Evolutionary conservation across 2,113 vertebrate genomes (phyloP), one percentile per base, ranked within the genome.

Genomic region (Mastomys natalensis): DNA sequence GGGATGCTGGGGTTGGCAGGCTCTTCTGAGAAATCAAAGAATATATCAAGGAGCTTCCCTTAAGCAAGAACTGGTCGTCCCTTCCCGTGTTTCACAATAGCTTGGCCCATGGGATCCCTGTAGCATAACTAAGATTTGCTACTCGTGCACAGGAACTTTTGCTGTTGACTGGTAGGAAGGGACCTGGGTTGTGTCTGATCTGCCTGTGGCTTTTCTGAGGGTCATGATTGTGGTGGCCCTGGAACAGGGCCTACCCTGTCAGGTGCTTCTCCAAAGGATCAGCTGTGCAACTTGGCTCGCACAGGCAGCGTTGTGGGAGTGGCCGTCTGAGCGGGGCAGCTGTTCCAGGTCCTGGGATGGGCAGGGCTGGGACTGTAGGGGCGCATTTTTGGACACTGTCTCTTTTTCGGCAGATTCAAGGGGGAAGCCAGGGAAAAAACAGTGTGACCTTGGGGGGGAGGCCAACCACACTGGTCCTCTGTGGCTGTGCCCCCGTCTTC

Each of bases 221-320:
- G 80, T 87, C 58, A 64, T 62, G 31, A 76, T 74, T 93, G 12
- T 88, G 73, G 48, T 29, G 51, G 58, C 53, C 17, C 60, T 74
- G 87, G 74, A 17, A 7, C 0, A 1, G n/a, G 58, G 62, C 78
- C 88, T 92, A 17, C 80, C 72, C 48, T 95, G 74, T 96, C 96
- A 96, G 94, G 91, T 95, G 93, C 66, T 90, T 95, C 26, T 91
- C 86, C 48, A 86, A 34, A 80, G 82, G 66, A 92, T 97, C 96
- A 97, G 97, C 95, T 97, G 96, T 60, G 82, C 55, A 87, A 0
- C 89, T 93, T 93, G 91, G 82, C 84, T 92, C 26, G 86, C 73
- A 82, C 31, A 74, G 77, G 82, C 97, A 98, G 96, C 97, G 97
- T 96, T 95, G 89, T 98, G 95, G 97, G 97, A 96, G 97, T 95